These are phyloP conservation scores for Engraulis encrasicolus DNA, from an alignment of 2,113 vertebrate genomes.

Conservation along the genomic window DNA sequence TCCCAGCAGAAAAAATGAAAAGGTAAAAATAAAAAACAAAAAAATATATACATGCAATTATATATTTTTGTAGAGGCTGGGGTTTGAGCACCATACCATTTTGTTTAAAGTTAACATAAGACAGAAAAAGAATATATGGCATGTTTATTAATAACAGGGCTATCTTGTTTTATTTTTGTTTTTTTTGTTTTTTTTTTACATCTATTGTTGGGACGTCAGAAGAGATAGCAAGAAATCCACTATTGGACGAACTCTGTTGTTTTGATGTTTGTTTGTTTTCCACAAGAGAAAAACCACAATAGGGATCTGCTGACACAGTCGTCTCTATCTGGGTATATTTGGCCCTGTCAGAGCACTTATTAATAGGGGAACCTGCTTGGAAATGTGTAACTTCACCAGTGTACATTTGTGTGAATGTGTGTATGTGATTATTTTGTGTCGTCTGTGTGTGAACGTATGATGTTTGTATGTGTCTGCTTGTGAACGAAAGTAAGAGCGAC, in stretches of 20 bases:
- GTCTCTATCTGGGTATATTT: slow-evolving; percentile 64
- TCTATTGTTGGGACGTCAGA: slow-evolving; percentile 56
- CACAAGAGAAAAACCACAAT: slow-evolving; percentile 55
- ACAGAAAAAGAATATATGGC: slow-evolving; percentile 57
- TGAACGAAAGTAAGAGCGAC: slow-evolving; percentile 39
- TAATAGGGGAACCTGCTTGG: slow-evolving; percentile 72
- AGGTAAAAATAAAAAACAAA: too few species aligned
- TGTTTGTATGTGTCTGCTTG: slow-evolving; percentile 58
- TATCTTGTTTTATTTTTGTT: slow-evolving; percentile 58
- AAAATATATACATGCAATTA: slow-evolving; percentile 73
- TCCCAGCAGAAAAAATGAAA: slow-evolving; percentile 51
- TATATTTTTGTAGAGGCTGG: slow-evolving; percentile 75
- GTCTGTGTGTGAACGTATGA: slow-evolving; percentile 45
- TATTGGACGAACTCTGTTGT: slow-evolving; percentile 61
- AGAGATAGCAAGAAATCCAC: slow-evolving; percentile 57
- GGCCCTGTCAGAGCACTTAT: slow-evolving; percentile 80
- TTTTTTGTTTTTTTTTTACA: slow-evolving; percentile 60
- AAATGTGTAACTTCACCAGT: slow-evolving; percentile 70
- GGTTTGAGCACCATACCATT: slow-evolving; percentile 62
- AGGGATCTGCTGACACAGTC: slow-evolving; percentile 63
- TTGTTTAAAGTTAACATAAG: slow-evolving; percentile 62
- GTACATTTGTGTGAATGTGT: slow-evolving; percentile 47
- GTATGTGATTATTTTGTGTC: slow-evolving; percentile 26
- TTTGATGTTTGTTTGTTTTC: slow-evolving; percentile 56
- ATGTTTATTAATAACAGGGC: slow-evolving; percentile 59